A percentile compares a stretch with the other conserved stretches of the same genome.
These are phyloP conservation scores for Pyrocephalus nanus DNA, from an alignment of 2,797 vertebrate genomes.

Conservation along the genomic window DNA sequence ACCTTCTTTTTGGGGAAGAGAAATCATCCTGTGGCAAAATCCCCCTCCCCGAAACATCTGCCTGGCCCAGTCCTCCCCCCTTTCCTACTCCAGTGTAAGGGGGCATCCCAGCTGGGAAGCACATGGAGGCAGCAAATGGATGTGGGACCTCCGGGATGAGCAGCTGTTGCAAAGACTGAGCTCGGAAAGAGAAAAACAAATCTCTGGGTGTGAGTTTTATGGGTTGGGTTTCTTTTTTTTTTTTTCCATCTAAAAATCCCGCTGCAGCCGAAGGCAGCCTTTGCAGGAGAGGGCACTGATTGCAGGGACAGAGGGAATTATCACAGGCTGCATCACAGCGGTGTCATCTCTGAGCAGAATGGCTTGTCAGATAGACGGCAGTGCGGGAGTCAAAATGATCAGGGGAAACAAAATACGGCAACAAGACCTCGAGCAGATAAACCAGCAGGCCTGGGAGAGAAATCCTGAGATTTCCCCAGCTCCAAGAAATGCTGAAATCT, in stretches of 20 bases:
- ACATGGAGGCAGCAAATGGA: not conserved
- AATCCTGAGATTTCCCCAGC: not conserved
- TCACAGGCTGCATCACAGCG: not conserved
- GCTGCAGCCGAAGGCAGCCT: not conserved
- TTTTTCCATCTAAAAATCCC: not conserved
- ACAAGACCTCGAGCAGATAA: not conserved
- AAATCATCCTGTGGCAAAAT: not conserved
- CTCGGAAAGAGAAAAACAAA: not conserved
- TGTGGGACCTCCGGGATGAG: accelerated
- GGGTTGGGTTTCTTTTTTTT: not conserved
- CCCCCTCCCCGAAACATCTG: not conserved
- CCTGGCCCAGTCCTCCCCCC: not conserved
- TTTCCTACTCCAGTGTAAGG: accelerated
- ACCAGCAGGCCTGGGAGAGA: not conserved
- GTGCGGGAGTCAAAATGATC: not conserved
- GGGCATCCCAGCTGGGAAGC: not conserved
- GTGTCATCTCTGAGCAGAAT: not conserved
- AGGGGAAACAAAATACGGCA: not conserved
- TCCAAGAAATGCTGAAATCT: not conserved
- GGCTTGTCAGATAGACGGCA: not conserved
- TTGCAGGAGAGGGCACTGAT: not conserved
- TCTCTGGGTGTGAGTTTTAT: not conserved
- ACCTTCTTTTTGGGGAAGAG: not conserved
- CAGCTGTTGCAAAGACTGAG: not conserved
- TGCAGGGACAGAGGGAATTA: not conserved